Base-by-base conservation (phyloP, 2,888 invertebrate species). In the Buathra laborator region DNA sequence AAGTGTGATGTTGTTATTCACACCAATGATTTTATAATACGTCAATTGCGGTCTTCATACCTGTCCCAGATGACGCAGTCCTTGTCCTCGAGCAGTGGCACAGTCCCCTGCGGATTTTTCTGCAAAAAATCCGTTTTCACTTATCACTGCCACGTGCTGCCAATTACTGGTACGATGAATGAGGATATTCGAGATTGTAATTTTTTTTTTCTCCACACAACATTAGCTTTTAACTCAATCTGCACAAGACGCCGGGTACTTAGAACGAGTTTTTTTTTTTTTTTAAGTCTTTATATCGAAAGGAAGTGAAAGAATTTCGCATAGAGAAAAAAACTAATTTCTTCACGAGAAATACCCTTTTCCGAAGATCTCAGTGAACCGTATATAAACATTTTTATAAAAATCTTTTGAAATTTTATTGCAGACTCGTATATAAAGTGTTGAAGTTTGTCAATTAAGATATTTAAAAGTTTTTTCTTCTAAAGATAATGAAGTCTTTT, bases 1-100 rank as follows among this genome's bases (percentile, higher is more conserved):
- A 6, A 6, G 14, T n/a, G 32, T 14, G 12, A 29, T 14, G 32
- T 62, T 32, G 29, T 62, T 51, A 44, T 44, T 48, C 24, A n/a
- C 7, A 62, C n/a, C 29, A 0, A 29, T 16, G 7, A 29, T 12
- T 64, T 46, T 46, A 48, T 64, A 32, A 64, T 62, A 62, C 62
- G 7, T 9, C 44, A 43, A 14, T 51, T 19, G 10, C 12, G 29
- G 12, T 24, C n/a, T 59, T n/a, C 19, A 3, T 66, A 48, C 51
- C 77, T 67, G 37, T 67, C 67, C 19, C n/a, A 37, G 53, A 77
- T 70, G 77, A 77, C 77, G 77, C 77, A 77, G 68, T 70, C 68
- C 67, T 68, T 46, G 77, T 77, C 77, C 68, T 77, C 77, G 77
- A 77, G 67, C 37, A 77, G 43, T 32, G 51, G 67, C 51, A 56